A percentile compares a stretch with the other conserved stretches of the same genome.
These are phyloP conservation scores for Rutilus rutilus DNA, from an alignment of 2,113 vertebrate genomes.

Conservation along the genomic window DNA sequence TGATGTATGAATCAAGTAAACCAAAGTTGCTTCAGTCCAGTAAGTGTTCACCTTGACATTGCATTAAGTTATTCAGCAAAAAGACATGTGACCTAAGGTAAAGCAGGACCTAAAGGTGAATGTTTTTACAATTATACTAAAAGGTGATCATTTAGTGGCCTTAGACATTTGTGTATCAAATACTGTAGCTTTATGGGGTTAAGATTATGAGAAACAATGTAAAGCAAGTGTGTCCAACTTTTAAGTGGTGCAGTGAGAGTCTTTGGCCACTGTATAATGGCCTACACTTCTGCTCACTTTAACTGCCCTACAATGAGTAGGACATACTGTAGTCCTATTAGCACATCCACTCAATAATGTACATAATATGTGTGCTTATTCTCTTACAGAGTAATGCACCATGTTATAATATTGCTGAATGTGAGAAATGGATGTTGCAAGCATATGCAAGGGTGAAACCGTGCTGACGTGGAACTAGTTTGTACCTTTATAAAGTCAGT, in stretches of 20 bases:
- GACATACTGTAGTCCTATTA: not conserved
- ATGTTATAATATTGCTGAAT: not conserved
- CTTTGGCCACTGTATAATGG: not conserved
- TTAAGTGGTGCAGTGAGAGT: not conserved
- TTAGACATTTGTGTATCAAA: not conserved
- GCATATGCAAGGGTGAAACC: not conserved
- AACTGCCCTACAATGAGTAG: not conserved
- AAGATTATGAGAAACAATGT: not conserved
- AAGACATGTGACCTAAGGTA: not conserved
- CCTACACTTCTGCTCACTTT: not conserved
- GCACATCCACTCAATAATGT: not conserved
- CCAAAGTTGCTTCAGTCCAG: not conserved
- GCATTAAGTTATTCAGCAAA: not conserved
- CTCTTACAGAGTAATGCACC: not conserved
- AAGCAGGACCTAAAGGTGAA: not conserved
- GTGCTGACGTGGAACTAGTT: not conserved
- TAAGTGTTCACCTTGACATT: not conserved
- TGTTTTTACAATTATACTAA: not conserved
- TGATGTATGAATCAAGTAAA: too few species aligned
- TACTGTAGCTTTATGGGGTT: not conserved
- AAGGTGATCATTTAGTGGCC: not conserved
- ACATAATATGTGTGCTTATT: not conserved
- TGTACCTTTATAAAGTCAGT: slow-evolving; percentile 86
- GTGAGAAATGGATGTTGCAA: not conserved
- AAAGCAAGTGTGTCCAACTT: not conserved